phyloP scores from a whole-genome alignment of 2,113 vertebrate genomes.

The Gracilinanus agilis region DNA sequence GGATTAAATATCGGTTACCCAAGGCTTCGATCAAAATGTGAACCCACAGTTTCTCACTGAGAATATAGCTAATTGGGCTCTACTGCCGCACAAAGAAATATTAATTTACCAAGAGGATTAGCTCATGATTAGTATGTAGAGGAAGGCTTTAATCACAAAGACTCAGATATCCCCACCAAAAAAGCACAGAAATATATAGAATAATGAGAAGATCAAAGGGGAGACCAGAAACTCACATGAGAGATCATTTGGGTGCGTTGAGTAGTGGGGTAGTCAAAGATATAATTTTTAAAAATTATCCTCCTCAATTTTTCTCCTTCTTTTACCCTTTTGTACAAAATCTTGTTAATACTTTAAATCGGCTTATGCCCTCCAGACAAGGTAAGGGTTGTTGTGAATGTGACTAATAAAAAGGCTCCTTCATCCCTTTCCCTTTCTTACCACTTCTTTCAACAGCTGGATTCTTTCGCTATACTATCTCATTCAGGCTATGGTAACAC shows the following conservation, averaged over 20 bases:
- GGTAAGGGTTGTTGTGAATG: not conserved
- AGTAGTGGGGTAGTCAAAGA: not conserved
- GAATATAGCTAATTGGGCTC: not conserved
- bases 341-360: not conserved
- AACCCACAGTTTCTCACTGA: not conserved
- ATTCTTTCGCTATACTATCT: constrained; percentile 16
- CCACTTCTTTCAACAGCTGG: not conserved
- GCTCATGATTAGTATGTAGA: not conserved
- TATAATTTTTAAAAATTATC: not conserved
- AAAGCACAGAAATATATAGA: not conserved
- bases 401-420: not conserved
- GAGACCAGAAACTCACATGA: not conserved
- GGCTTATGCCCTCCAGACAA: not conserved
- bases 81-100: not conserved
- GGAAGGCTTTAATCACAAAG: not conserved
- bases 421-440: not conserved
- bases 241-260: not conserved
- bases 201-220: not conserved
- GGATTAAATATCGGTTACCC: not conserved
- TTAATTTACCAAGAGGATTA: constrained; percentile 2
- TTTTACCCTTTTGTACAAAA: not conserved
- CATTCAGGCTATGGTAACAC: constrained; percentile 27
- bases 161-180: not conserved
- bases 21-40: not conserved
- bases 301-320: not conserved